Base-by-base conservation (phyloP, 2,113 vertebrate species). In the Neodontobutis hainanensis region DNA sequence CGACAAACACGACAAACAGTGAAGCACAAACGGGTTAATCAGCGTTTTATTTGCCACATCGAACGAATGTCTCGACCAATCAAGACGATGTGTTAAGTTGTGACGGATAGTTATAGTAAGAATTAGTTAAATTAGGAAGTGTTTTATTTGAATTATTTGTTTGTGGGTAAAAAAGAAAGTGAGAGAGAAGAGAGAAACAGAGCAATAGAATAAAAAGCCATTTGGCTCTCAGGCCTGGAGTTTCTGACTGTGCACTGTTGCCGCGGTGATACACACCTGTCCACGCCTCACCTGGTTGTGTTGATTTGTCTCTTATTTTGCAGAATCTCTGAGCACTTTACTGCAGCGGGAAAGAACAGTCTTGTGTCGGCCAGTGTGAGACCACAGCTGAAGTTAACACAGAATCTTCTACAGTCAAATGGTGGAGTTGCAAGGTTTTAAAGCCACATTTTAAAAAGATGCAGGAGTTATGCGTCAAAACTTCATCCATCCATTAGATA, bases 301-400 rank as follows among this genome's bases (percentile, higher is more conserved):
- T 35, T 11, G 64, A 36, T 38, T 14, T 15, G 16, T n/a, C 43
- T 34, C 6, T 53, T 32, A 76, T 46, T 60, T 56, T 27, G 56
- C 72, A 66, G 85, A 81, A 73, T 89, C 88, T 91, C 86, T 83
- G 77, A 91, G 92, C 90, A 93, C 92, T 93, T 93, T 92, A 92
- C 61, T 60, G 86, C 81, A 84, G 6, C 70, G 70, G 70, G 86
- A 76, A 73, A 38, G 70, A 85, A 81, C 85, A 82, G 88, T 88
- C 81, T 38, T 48, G 32, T 1, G 68, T 83, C 81, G 70, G 88
- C 83, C 87, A 82, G 82, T 61, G 43, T 47, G 73, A 58, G n/a
- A 74, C 63, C 42, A 76, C 50, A 5, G 6, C 38, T 40, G 38
- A 11, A 52, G 10, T 11, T 5, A 9, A 9, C 5, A 7, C 5